Evolutionary conservation across 1,140 invertebrate genomes (phyloP).

Genomic region (Octopus bimaculoides): DNA sequence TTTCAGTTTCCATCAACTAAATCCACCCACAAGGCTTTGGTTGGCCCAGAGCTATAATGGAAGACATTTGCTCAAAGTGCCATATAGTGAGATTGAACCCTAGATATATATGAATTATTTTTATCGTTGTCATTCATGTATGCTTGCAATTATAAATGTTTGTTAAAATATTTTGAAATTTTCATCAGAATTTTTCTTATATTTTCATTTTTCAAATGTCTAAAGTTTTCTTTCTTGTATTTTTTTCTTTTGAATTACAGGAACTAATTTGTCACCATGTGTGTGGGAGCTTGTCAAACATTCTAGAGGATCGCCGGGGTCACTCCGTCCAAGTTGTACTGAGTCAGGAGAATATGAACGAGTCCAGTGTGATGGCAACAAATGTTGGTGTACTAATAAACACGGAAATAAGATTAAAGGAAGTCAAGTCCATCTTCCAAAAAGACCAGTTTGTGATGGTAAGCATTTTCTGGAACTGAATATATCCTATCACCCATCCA

Average conservation of each 20-base stretch:
- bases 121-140: not conserved
- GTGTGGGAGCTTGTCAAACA: slow-evolving; percentile 36
- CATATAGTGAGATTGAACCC: no score
- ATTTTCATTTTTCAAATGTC: not conserved
- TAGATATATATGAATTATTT: not conserved
- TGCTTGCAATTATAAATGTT: not conserved
- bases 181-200: not conserved
- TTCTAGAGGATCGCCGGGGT: slow-evolving; percentile 27
- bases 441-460: slow-evolving; percentile 31
- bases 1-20: no score
- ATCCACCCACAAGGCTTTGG: no score
- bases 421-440: slow-evolving; percentile 24
- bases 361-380: slow-evolving; percentile 37
- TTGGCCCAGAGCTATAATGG: no score
- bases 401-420: slow-evolving; percentile 23
- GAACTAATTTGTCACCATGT: slow-evolving; percentile 40
- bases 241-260: slow-evolving; percentile 31
- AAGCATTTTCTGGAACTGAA: slow-evolving; percentile 7
- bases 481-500: not conserved
- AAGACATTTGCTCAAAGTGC: no score
- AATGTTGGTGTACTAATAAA: slow-evolving; percentile 42
- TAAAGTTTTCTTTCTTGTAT: not conserved
- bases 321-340: slow-evolving; percentile 36
- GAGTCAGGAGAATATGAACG: slow-evolving; percentile 36
- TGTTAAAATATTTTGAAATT: not conserved